Conservation (phyloP, 2,797 vertebrate genomes). For the Tapera naevia region DNA sequence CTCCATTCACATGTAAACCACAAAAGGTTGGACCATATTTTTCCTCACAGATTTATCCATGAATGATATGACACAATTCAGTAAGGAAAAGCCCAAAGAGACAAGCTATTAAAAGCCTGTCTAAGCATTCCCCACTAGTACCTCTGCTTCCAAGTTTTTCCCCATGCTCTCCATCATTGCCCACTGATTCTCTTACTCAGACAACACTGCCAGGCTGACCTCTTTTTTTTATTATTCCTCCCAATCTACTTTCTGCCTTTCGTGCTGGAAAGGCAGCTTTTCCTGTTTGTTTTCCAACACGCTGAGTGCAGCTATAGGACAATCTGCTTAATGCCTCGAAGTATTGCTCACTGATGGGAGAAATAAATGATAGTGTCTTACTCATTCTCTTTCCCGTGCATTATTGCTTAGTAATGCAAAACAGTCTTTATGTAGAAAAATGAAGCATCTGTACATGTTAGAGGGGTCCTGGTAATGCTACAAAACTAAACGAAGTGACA, state of each 20-base stretch:
- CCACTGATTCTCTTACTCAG: neutral
- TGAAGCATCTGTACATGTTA: neutral
- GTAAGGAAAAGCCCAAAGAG: neutral
- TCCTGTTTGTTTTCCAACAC: neutral
- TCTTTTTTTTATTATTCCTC: neutral
- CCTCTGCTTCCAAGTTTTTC: neutral
- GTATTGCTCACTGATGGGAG: neutral
- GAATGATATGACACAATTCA: neutral
- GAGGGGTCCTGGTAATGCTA: neutral
- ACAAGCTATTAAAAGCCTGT: neutral
- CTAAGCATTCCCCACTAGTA: neutral
- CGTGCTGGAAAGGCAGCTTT: neutral
- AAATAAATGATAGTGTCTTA: neutral
- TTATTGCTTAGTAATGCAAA: neutral
- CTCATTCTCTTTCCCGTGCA: neutral
- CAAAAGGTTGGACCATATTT: slow-evolving; percentile 17
- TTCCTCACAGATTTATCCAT: neutral
- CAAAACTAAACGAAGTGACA: neutral
- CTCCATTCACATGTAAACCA: slow-evolving; percentile 37
- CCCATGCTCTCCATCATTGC: neutral
- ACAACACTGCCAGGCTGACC: neutral
- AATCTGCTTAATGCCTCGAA: neutral
- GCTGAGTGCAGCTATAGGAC: neutral
- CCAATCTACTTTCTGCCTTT: neutral
- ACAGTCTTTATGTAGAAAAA: neutral